phyloP scores from a whole-genome alignment of 2,888 invertebrate species.

The Phragmatobia fuliginosa region DNA sequence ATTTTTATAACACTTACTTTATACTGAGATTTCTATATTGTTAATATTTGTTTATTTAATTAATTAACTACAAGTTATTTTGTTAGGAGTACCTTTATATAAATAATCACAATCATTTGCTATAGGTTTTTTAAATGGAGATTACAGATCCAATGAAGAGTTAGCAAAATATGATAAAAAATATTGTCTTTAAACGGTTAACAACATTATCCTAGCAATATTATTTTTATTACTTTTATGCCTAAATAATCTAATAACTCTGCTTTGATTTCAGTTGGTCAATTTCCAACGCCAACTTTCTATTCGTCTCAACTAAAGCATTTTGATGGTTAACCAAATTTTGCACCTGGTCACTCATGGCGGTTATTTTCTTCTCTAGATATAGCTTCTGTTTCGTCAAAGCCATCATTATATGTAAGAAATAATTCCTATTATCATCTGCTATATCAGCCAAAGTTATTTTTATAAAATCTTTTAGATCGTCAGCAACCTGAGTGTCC shows the following conservation, averaged over 20 bases:
- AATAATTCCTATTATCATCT: slow-evolving; percentile 78
- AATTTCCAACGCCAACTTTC: slow-evolving; percentile 79
- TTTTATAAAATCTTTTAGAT: slow-evolving; percentile 79
- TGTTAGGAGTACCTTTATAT: not conserved
- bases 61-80: not conserved
- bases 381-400: slow-evolving; percentile 81
- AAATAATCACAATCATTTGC: not conserved
- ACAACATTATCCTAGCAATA: slow-evolving; percentile 8
- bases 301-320: slow-evolving; percentile 81
- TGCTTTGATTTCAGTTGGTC: slow-evolving; percentile 75
- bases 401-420: slow-evolving; percentile 81
- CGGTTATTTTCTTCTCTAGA: slow-evolving; percentile 75
- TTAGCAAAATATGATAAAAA: slow-evolving; percentile 20
- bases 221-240: slow-evolving; percentile 10
- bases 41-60: not conserved
- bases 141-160: slow-evolving; percentile 6
- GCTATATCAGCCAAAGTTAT: slow-evolving; percentile 73
- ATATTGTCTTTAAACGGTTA: slow-evolving; percentile 18
- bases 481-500: slow-evolving; percentile 67
- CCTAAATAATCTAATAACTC: slow-evolving; percentile 45
- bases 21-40: not conserved
- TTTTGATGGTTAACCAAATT: slow-evolving; percentile 73
- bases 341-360: slow-evolving; percentile 71
- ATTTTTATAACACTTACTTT: not conserved
- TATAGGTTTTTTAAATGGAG: not conserved